These are phyloP conservation scores for Steromphala cineraria DNA, from an alignment of 2,888 invertebrate genomes.

Conservation along the genomic window DNA sequence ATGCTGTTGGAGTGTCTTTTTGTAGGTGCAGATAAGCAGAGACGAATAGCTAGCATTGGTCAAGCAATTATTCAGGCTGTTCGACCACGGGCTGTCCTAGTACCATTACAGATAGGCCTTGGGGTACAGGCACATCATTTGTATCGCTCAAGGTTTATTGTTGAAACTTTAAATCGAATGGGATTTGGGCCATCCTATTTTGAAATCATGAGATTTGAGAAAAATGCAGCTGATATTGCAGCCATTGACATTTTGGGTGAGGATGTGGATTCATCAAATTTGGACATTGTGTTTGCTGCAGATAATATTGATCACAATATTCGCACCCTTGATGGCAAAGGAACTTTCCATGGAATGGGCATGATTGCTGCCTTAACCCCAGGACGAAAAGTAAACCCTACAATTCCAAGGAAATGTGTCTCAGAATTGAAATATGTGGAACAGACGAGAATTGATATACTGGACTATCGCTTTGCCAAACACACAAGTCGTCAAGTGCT, in stretches of 20 bases:
- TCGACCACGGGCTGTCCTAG: slow-evolving; percentile 30
- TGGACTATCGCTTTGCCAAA: slow-evolving; percentile 28
- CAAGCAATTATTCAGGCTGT: slow-evolving; percentile 44
- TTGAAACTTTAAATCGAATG: slow-evolving; percentile 42
- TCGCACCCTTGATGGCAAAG: slow-evolving; percentile 38
- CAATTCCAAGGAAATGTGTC: slow-evolving; percentile 26
- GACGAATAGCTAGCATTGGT: slow-evolving; percentile 35
- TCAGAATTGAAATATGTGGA: slow-evolving; percentile 21
- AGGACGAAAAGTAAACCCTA: neutral
- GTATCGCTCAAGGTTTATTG: slow-evolving; percentile 42
- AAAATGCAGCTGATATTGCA: slow-evolving; percentile 36
- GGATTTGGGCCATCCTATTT: slow-evolving; percentile 46
- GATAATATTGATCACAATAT: slow-evolving; percentile 59
- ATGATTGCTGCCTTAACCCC: slow-evolving; percentile 48
- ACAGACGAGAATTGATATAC: slow-evolving; percentile 31
- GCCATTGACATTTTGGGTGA: slow-evolving; percentile 32
- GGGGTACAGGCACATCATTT: slow-evolving; percentile 44
- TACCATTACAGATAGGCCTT: slow-evolving; percentile 44
- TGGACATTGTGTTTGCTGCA: slow-evolving; percentile 46
- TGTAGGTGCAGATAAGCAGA: slow-evolving; percentile 25
- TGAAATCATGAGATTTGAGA: slow-evolving; percentile 45
- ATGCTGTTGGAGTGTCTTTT: slow-evolving; percentile 26
- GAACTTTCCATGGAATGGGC: too few species aligned
- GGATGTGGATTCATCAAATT: neutral
- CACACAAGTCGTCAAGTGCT: neutral